These are phyloP conservation scores for Stictocephala bisonia DNA, from an alignment of 2,888 invertebrate genomes.

Conservation along the genomic window DNA sequence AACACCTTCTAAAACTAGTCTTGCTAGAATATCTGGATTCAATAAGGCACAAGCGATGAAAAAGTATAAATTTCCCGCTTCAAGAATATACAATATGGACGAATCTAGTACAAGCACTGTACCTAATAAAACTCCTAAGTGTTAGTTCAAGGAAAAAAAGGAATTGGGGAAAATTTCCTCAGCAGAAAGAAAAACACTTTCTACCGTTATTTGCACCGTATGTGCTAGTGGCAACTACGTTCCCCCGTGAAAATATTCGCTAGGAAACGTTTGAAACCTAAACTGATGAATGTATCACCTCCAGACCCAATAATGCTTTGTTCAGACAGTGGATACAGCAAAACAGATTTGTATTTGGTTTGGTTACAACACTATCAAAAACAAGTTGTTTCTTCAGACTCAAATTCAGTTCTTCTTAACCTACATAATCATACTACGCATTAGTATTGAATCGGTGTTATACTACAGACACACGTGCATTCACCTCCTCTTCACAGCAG, in stretches of 20 bases:
- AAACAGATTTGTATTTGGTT: conserved; percentile 17
- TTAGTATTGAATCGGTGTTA: conserved; percentile 15
- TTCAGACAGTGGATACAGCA: conserved; percentile 40
- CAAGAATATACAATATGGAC: conserved; percentile 18
- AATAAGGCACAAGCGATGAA: conserved; percentile 1
- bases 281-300: conserved; percentile 19
- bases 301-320: conserved; percentile 13
- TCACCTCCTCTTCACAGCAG: conserved; percentile 38
- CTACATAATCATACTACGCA: conserved; percentile 28
- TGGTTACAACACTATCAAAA: conserved; percentile 40
- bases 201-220: not conserved
- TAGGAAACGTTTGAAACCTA: conserved; percentile 7
- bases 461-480: conserved; percentile 18
- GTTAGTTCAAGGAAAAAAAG: not conserved
- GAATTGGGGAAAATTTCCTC: not conserved
- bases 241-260: conserved; percentile 6
- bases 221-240: conserved; percentile 21
- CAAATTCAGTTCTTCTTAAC: conserved; percentile 20
- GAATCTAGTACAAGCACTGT: conserved; percentile 20
- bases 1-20: conserved; percentile 8
- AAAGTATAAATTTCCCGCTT: conserved; percentile 12
- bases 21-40: not conserved
- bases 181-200: not conserved
- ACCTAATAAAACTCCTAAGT: conserved; percentile 16
- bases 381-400: conserved; percentile 7